Evolutionary conservation across 2,888 invertebrate species (phyloP).

Genomic region (Coleophora flavipennella): DNA sequence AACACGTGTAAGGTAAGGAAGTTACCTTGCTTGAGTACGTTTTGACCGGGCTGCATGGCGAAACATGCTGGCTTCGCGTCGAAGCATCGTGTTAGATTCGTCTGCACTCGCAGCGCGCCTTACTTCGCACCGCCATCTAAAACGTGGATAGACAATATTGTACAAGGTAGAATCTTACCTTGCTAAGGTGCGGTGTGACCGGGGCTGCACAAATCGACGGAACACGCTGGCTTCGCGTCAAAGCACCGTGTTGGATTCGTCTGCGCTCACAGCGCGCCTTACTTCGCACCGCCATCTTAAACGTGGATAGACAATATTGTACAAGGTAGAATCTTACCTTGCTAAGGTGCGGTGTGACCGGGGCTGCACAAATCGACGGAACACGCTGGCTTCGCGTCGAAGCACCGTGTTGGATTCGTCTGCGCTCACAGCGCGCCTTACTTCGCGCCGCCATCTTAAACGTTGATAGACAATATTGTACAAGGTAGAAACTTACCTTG

Average conservation of each 20-base stretch:
- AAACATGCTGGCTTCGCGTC: slow-evolving; percentile 44
- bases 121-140: slow-evolving; percentile 47
- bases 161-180: no score
- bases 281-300: slow-evolving; percentile 49
- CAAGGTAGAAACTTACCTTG: no score
- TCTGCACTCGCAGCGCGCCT: slow-evolving; percentile 57
- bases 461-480: background rate
- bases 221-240: slow-evolving; percentile 46
- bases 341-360: slow-evolving; percentile 38
- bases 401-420: slow-evolving; percentile 45
- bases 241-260: slow-evolving; percentile 41
- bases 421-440: slow-evolving; percentile 54
- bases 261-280: slow-evolving; percentile 37
- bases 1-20: no score
- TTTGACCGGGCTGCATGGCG: slow-evolving; percentile 38
- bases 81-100: slow-evolving; percentile 40
- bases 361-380: slow-evolving; percentile 38
- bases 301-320: no score
- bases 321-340: slow-evolving; percentile 34
- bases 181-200: slow-evolving; percentile 37
- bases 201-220: slow-evolving; percentile 36
- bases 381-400: slow-evolving; percentile 42
- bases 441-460: slow-evolving; percentile 43
- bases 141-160: background rate
- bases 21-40: slow-evolving; percentile 42